Conservation (phyloP, 2,797 vertebrate species). For the Selene dorsalis region DNA sequence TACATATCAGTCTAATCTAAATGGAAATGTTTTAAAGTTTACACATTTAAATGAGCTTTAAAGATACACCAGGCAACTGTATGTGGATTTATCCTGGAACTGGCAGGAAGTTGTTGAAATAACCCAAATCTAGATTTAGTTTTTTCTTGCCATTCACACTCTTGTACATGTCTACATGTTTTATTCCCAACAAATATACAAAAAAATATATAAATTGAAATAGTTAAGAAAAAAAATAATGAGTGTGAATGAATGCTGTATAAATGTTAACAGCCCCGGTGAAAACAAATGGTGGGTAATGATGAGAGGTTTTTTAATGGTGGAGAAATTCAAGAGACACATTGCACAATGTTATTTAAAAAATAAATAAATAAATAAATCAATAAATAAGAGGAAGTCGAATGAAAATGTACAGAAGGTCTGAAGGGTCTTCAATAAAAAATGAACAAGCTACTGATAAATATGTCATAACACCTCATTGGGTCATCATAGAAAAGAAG, state of each 20-base stretch:
- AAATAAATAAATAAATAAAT: too few species aligned
- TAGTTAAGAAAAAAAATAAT: not conserved
- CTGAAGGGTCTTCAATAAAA: not conserved
- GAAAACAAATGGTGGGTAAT: not conserved
- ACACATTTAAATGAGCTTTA: constrained; percentile 3
- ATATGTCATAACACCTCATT: too few species aligned
- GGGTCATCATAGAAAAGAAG: too few species aligned
- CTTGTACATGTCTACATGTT: not conserved
- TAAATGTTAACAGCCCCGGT: not conserved
- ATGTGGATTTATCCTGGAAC: not conserved
- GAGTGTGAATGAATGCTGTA: not conserved
- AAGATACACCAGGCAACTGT: not conserved
- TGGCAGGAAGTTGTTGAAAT: not conserved
- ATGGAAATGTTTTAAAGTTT: not conserved
- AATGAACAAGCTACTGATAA: too few species aligned
- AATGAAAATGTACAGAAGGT: not conserved
- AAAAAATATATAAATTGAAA: not conserved
- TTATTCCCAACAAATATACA: not conserved
- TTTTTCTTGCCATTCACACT: not conserved
- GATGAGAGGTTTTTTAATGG: not conserved
- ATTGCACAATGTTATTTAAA: too few species aligned
- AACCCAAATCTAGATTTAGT: not conserved
- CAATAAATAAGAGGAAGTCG: too few species aligned
- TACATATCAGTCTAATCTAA: not conserved
- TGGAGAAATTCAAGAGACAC: not conserved